Evolutionary conservation across 2,888 invertebrate species (phyloP).

Genomic region (Pharmacophagus antenor): DNA sequence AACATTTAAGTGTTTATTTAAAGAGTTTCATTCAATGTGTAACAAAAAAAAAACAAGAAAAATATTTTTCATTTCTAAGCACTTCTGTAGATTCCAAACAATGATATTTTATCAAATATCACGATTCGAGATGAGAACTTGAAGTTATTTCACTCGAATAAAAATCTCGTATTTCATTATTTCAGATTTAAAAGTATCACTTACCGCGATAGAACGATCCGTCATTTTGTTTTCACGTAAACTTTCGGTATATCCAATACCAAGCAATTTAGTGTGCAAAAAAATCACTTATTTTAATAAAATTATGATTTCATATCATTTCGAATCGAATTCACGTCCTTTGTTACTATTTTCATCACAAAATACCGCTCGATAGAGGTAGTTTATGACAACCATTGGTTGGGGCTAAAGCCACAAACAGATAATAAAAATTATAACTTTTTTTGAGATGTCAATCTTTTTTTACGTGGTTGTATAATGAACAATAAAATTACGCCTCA

Average conservation of each 20-base stretch:
- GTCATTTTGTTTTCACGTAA: conserved; percentile 46
- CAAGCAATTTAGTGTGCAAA: conserved; percentile 1
- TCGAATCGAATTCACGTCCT: conserved; percentile 43
- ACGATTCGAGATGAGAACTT: conserved; percentile 29
- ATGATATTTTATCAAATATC: neutral
- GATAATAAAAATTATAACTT: too few species aligned
- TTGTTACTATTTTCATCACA: conserved; percentile 33
- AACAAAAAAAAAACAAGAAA: too few species aligned
- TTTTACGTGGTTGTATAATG: too few species aligned
- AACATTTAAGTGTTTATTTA: too few species aligned
- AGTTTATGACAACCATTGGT: conserved; percentile 61
- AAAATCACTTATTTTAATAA: conserved; percentile 28
- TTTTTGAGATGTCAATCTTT: too few species aligned
- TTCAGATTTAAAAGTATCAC: conserved; percentile 39
- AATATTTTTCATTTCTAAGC: neutral
- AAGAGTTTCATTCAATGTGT: too few species aligned
- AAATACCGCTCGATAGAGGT: conserved; percentile 48
- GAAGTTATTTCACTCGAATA: conserved; percentile 30
- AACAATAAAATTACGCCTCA: too few species aligned
- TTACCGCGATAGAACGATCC: conserved; percentile 68
- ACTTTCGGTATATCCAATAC: conserved; percentile 2
- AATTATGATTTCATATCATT: conserved; percentile 33
- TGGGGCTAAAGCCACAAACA: conserved; percentile 41
- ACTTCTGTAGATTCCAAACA: neutral
- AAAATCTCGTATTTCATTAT: conserved; percentile 42